Evolutionary conservation across 2,797 vertebrate genomes (phyloP), one percentile per base, ranked within the genome.

Genomic region (Sebastolobus alascanus): DNA sequence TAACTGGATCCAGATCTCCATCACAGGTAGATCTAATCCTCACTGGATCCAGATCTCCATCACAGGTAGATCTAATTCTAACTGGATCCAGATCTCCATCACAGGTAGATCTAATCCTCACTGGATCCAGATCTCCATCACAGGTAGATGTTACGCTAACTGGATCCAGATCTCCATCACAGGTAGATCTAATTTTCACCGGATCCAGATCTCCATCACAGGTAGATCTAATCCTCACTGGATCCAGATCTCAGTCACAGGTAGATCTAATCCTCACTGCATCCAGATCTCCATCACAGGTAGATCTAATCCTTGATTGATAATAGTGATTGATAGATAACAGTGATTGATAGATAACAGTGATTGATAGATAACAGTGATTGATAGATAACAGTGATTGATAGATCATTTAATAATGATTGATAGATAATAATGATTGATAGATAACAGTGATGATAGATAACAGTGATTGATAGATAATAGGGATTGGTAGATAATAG

Each of bases 1-100:
- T 55, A 0, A 12, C 4, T 11, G 10, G 1, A 54, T 54, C 98
- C 46, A 97, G 98, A 92, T 99, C 98, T 43, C 98, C 98, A 33
- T 95, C 92, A 40, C 97, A 98, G 97, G 98, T 99, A 86, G 4
- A 35, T 20, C 25, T 16, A 6, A 20, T 31, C 9, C 20, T 4
- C 1, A 22, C 1, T 54, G 2, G 2, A 54, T 54, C 16, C 70
- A 22, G 12, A 50, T 20, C 20, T 12, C 31, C 43, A 27, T 5
- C 9, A 63, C 8, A 52, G 25, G 43, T 68, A 54, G 18, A 52
- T 38, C 3, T 43, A 7, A 54, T 18, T 12, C 8, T 31, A 3
- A 27, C 8, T 60, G 29, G 29, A 60, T 6, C 58, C 29, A 60
- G 58, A 33, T 29, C 8, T 7, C 4, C 58, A 18, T 11, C 3